phyloP scores from a whole-genome alignment of 1,140 invertebrate genomes.

The Acarapis woodi region DNA sequence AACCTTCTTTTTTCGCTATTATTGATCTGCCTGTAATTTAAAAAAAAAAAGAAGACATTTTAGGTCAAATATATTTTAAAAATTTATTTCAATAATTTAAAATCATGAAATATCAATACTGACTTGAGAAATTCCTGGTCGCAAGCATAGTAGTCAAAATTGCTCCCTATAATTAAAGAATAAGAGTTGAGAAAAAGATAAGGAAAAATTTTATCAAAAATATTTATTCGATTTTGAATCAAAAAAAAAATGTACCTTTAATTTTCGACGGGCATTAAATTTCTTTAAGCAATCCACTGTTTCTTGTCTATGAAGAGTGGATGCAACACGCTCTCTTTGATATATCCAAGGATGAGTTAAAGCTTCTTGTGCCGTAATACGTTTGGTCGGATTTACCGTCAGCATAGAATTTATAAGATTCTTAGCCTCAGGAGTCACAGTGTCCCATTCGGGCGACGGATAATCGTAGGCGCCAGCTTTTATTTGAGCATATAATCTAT shows the following conservation, averaged over 20 bases:
- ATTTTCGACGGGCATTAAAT: slow-evolving; percentile 97
- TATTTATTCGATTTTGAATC: too few species aligned
- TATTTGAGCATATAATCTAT: slow-evolving; percentile 93
- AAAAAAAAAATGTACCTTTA: too few species aligned
- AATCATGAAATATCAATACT: slow-evolving; percentile 24
- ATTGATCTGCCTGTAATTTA: slow-evolving; percentile 36
- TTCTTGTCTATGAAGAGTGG: slow-evolving; percentile 93
- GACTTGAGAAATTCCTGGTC: slow-evolving; percentile 95
- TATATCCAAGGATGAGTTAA: slow-evolving; percentile 99
- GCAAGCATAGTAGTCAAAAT: slow-evolving; percentile 99
- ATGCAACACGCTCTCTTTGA: slow-evolving; percentile 93
- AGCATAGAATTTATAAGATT: slow-evolving; percentile 99
- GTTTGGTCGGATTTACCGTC: slow-evolving; percentile 86
- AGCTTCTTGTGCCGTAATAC: slow-evolving; percentile 90
- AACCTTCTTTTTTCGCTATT: slow-evolving; percentile 71
- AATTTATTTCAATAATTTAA: neutral
- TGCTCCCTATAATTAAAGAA: too few species aligned
- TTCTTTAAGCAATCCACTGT: slow-evolving; percentile 99
- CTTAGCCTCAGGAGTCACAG: slow-evolving; percentile 96
- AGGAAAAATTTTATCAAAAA: too few species aligned
- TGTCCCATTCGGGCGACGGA: slow-evolving; percentile 99
- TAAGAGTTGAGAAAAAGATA: too few species aligned
- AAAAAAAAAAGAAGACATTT: neutral
- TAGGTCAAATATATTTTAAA: neutral
- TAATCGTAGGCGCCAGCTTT: slow-evolving; percentile 98